phyloP scores from a whole-genome alignment of 37 sponge, comb jelly and placozoan genomes.

The Beroe ovata region DNA sequence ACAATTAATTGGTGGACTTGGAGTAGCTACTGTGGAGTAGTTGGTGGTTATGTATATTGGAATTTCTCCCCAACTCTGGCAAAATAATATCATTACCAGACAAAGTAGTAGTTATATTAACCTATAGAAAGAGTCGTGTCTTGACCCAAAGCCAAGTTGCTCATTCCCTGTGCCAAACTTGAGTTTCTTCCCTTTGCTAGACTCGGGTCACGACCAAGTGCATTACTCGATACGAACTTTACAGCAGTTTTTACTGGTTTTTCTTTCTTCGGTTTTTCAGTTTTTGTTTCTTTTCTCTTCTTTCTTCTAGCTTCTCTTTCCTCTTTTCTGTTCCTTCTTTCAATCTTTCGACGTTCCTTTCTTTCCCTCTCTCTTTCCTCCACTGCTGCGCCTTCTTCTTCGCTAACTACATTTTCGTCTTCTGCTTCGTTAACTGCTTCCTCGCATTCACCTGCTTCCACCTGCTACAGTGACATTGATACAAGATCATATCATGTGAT shows the following conservation, averaged over 20 bases:
- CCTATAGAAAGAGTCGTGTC: slow-evolving; percentile 21
- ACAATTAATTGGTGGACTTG: too few species aligned
- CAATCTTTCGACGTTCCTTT: background rate
- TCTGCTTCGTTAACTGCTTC: too few species aligned
- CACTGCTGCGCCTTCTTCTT: background rate
- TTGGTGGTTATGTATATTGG: too few species aligned
- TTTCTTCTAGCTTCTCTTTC: background rate
- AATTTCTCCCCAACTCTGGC: too few species aligned
- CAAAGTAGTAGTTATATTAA: too few species aligned
- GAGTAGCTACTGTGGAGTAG: too few species aligned
- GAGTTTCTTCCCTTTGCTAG: slow-evolving; percentile 18
- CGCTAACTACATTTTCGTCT: too few species aligned
- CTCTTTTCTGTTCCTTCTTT: background rate
- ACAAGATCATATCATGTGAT: too few species aligned
- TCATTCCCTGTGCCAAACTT: background rate
- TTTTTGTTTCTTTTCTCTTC: background rate
- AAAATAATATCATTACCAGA: too few species aligned
- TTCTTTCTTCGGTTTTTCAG: background rate
- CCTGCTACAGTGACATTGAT: too few species aligned
- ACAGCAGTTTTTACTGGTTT: background rate
- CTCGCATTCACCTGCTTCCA: too few species aligned
- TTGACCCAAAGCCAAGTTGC: background rate
- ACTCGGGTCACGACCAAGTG: background rate
- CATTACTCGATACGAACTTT: background rate
- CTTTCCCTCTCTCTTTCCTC: background rate